Evolutionary conservation across 2,888 invertebrate species (phyloP), one percentile per base, ranked within the genome.

Genomic region (Trimorus sp.): DNA sequence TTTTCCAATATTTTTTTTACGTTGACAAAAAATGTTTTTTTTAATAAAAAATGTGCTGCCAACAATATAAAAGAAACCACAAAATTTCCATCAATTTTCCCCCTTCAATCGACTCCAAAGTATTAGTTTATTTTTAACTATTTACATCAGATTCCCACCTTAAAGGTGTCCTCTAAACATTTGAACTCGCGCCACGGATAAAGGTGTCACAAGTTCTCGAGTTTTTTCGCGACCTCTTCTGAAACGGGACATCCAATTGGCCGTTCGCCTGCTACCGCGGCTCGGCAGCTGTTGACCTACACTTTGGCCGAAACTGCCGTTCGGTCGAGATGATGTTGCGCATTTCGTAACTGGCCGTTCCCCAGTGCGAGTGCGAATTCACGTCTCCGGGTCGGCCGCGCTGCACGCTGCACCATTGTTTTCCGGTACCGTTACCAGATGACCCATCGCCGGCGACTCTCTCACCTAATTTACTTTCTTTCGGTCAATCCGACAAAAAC

Each of bases 381-480:
- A 49, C 77, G 71, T 73, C 75, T 81, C 69, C 68, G 37, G 45
- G 65, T 53, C 48, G 71, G 38, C 26, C 26, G 26, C 26, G 40
- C 62, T 66, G 69, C 60, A 51, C 59, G 38, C 60, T 80, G 79
- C 78, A 66, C 74, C 83, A 87, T 87, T 86, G 86, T 86, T 84
- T 75, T 56, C 15, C 2, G 62, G 63, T 85, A 85, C 87, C 87
- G 86, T 87, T 86, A 86, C 66, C 79, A 75, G 74, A 65, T 78
- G 79, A 82, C 82, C 78, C 75, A 66, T 48, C 53, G 59, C 37
- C 71, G 51, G 59, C 59, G 60, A 66, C 59, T 83, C 81, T 83
- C 79, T 84, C 84, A 84, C 83, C 83, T 85, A 83, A 84, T 86
- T 86, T 83, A 82, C 82, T 82, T 85, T 80, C 70, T 82, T 78